phyloP scores from a whole-genome alignment of 2,113 vertebrate genomes.

The Damaliscus lunatus region DNA sequence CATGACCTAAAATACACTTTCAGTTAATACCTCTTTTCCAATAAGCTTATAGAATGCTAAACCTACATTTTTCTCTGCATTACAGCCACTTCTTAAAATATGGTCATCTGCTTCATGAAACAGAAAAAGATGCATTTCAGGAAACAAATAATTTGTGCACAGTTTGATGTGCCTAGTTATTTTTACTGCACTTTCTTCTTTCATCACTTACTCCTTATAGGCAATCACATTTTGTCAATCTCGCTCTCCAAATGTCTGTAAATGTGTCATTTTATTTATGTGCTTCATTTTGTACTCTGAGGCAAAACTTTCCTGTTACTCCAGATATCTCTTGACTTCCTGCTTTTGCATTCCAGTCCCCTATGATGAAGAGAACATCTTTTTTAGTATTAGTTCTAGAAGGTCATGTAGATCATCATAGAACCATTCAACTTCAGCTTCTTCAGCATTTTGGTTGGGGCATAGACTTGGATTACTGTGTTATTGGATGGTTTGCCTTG shows the following conservation, averaged over 20 bases:
- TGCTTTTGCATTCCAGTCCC: no score
- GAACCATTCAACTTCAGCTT: no score
- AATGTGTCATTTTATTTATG: constrained; percentile 54
- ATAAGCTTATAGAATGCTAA: not conserved
- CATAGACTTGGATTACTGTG: no score
- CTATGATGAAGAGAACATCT: no score
- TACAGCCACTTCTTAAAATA: not conserved
- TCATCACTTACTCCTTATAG: not conserved
- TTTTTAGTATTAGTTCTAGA: no score
- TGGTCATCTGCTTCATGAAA: constrained; percentile 7
- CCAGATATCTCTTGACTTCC: no score
- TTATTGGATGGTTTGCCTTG: no score
- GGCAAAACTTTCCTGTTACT: no score
- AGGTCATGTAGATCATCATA: no score
- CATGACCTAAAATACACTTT: not conserved
- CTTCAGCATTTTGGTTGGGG: no score
- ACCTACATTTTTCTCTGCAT: not conserved
- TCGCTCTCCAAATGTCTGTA: constrained; percentile 10
- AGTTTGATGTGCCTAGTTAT: not conserved
- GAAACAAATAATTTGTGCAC: not conserved
- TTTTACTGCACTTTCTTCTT: constrained; percentile 30
- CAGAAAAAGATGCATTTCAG: not conserved
- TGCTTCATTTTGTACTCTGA: not conserved
- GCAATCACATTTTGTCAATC: constrained; percentile 46
- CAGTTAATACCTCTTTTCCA: not conserved